Base-by-base conservation (phyloP, 2,113 vertebrate species). In the Chlorocebus sabaeus region DNA sequence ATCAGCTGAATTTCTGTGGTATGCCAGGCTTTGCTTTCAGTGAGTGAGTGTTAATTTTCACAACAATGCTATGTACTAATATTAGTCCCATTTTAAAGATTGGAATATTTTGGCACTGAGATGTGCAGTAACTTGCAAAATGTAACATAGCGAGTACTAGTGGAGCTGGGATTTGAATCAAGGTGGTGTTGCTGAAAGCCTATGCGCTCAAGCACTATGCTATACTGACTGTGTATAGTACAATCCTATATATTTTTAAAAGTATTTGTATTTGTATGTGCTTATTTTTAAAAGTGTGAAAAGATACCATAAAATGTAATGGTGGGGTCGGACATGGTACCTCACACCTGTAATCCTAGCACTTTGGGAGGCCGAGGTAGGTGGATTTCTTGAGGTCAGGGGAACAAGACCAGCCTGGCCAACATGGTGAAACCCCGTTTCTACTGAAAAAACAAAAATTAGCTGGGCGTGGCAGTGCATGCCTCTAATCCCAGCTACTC, bases 231-330 rank as follows among this genome's bases (percentile, higher is more conserved):
- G 20, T 75, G 18, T 30, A 18, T 45, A 38, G 10, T 52, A 81
- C 23, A 8, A 45, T 67, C 35, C 17, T 35, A 85, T 35, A 20
- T 2, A 45, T 55, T 35, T 73, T 38, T 32, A 16, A 14, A n/a
- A 70, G 78, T 59, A 50, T 81, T 76, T 68, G 43, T 55, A 45
- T 95, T 89, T 92, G 32, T 45, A 48, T 57, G 22, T 79, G 35
- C 48, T 72, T 85, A 78, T 93, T 81, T 93, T 75, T 93, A 82
- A 32, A 93, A 45, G 6, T 68, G 32, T 93, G n/a, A 73, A 88
- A 93, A 89, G 48, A 68, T 68, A 48, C 22, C 67, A 17, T 67
- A 20, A 8, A 93, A 80, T 68, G 22, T 75, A 79, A 86, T 61
- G 59, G 59, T 61, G 23, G 59, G 27, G 59, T 25, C 4, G 0